Base-by-base conservation (phyloP, 2,888 invertebrate species). In the Leptinotarsa peninsularis region DNA sequence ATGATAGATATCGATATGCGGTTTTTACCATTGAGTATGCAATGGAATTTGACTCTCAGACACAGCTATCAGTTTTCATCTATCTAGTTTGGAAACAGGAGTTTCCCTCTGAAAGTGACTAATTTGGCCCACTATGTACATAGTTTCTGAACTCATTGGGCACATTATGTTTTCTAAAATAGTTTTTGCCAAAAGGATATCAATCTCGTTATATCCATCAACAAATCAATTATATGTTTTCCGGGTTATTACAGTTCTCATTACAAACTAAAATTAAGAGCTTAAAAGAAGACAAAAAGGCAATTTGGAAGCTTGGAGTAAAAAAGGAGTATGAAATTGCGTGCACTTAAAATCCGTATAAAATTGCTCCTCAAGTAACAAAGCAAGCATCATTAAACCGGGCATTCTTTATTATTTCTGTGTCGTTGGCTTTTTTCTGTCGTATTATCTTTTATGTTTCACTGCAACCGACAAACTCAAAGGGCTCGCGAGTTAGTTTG, bases 391-490 rank as follows among this genome's bases (percentile, higher is more conserved):
- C 86, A 85, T 87, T 86, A 87, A 86, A 85, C 84, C 81, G 81
- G 85, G 85, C 82, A 84, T 84, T 84, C 85, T 85, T 86, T 86
- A 86, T 86, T 86, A 86, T 85, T 84, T 85, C 85, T 85, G 82
- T 85, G 85, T 84, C 85, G 86, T 83, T 85, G 80, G 84, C 85
- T 82, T 86, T 85, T 86, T 85, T 81, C 82, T 81, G 84, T 83
- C 84, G 82, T 85, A 85, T 85, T 85, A 85, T 86, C 86, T 85
- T 85, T 86, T 84, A 84, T 84, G 85, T 84, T 84, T 82, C 86
- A 86, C 86, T 86, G 85, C 85, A 80, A 80, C 80, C 80, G 82
- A 78, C 76, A 68, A 75, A 78, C 82, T 84, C 85, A 85, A 85
- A 85, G 63, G 83, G 77, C 80, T 83, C 80, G 80, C 79, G 81